phyloP scores from a whole-genome alignment of 2,797 vertebrate genomes.

The Fringilla coelebs region DNA sequence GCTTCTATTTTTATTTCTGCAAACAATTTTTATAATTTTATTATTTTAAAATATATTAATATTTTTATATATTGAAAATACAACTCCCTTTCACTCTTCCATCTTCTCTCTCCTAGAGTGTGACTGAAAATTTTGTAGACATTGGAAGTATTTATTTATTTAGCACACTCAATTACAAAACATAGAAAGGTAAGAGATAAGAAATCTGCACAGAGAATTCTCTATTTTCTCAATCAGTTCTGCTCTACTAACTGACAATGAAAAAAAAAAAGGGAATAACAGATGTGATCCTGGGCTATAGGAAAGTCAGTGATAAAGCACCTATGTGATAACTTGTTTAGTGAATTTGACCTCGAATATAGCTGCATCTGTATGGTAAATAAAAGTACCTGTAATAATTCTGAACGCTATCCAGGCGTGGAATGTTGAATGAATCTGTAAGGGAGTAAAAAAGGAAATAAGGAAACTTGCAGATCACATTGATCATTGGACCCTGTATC shows the following conservation, averaged over 20 bases:
- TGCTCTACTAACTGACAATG: background rate
- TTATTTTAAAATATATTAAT: background rate
- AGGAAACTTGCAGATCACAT: background rate
- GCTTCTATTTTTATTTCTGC: background rate
- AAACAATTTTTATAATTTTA: background rate
- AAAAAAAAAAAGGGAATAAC: background rate
- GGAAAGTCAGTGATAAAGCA: background rate
- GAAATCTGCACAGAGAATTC: background rate
- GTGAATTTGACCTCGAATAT: background rate
- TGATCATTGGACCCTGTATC: background rate
- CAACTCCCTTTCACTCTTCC: background rate
- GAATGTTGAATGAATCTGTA: slow-evolving; percentile 93
- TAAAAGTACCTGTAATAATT: slow-evolving; percentile 93
- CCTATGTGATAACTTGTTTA: background rate
- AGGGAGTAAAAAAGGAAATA: slow-evolving; percentile 51
- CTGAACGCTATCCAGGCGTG: slow-evolving; percentile 84
- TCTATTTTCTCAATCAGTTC: background rate
- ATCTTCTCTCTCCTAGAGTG: background rate
- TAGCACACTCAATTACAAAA: background rate
- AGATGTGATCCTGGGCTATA: background rate
- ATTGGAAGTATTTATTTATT: background rate
- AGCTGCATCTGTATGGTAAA: background rate
- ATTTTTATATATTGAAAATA: background rate
- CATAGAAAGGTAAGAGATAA: background rate
- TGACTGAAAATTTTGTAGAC: background rate